Percentiles rank a stretch among this genome's conserved stretches.
Conservation (phyloP, 1,140 invertebrate species). For the Panagrolaimus sp. region DNA sequence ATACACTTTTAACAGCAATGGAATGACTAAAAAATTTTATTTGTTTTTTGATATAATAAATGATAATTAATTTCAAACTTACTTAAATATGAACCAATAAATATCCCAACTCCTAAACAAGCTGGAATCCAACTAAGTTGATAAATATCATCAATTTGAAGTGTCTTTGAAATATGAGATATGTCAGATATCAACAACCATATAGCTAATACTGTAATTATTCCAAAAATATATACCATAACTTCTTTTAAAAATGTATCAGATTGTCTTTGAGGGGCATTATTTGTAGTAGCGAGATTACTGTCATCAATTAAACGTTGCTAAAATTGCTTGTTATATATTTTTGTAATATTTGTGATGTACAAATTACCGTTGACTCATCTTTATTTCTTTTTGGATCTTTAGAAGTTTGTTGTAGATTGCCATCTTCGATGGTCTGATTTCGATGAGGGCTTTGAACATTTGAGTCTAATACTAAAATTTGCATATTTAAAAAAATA, state of each 20-base stretch:
- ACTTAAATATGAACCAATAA: slow-evolving; percentile 18
- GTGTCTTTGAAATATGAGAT: slow-evolving; percentile 4
- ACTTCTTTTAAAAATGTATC: neutral
- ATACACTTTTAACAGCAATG: slow-evolving; percentile 15
- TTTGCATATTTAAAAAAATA: slow-evolving; percentile 5
- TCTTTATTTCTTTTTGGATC: too few relatives aligned
- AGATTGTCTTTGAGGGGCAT: neutral
- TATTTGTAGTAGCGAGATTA: too few relatives aligned
- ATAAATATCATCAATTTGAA: slow-evolving; percentile 13
- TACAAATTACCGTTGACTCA: too few relatives aligned
- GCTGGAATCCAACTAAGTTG: neutral
- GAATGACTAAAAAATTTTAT: slow-evolving; percentile 18
- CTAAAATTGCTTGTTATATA: too few relatives aligned
- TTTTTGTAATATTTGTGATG: too few relatives aligned
- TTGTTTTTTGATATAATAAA: neutral
- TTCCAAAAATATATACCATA: neutral
- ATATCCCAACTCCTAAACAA: slow-evolving; percentile 13
- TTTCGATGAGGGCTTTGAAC: slow-evolving; percentile 23
- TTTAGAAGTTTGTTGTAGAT: too few relatives aligned
- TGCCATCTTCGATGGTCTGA: too few relatives aligned
- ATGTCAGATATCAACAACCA: slow-evolving; percentile 1
- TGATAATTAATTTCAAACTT: slow-evolving; percentile 6
- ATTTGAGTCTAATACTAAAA: slow-evolving; percentile 30
- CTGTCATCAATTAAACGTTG: too few relatives aligned
- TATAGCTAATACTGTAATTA: neutral